Evolutionary conservation across 2,888 invertebrate species (phyloP).

Genomic region (Rhingia rostrata): DNA sequence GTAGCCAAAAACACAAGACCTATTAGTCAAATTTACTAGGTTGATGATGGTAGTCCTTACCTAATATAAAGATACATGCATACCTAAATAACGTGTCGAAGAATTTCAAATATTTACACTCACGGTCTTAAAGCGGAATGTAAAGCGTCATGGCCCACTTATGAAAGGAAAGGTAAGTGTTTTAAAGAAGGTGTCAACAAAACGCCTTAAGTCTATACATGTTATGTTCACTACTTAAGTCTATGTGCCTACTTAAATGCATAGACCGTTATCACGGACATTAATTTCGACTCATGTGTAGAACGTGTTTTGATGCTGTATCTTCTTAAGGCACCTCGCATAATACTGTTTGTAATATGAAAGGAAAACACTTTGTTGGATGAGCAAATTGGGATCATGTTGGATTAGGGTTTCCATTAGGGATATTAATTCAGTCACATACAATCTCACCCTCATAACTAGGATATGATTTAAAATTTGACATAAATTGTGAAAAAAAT

Average conservation of each 20-base stretch:
- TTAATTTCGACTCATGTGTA: constrained; percentile 66
- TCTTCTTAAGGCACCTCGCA: constrained; percentile 16
- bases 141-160: not conserved
- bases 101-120: constrained; percentile 31
- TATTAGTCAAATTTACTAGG: not conserved
- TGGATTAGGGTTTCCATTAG: constrained; percentile 32
- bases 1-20: not conserved
- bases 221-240: constrained; percentile 20
- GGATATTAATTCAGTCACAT: constrained; percentile 21
- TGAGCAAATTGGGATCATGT: constrained; percentile 41
- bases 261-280: constrained; percentile 53
- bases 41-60: not conserved
- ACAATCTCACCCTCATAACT: not conserved
- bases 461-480: constrained; percentile 29
- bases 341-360: constrained; percentile 22
- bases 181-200: constrained; percentile 57
- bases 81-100: constrained; percentile 13
- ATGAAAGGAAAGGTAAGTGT: constrained; percentile 6
- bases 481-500: not conserved
- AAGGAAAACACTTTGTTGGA: constrained; percentile 17
- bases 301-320: constrained; percentile 46
- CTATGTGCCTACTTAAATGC: constrained; percentile 41
- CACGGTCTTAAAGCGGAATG: constrained; percentile 17
- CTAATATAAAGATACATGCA: not conserved
- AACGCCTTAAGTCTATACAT: constrained; percentile 17